Percentiles rank a stretch among this genome's conserved stretches.
phyloP scores from a whole-genome alignment of 2,113 vertebrate species.

The Corythornis vintsioides region DNA sequence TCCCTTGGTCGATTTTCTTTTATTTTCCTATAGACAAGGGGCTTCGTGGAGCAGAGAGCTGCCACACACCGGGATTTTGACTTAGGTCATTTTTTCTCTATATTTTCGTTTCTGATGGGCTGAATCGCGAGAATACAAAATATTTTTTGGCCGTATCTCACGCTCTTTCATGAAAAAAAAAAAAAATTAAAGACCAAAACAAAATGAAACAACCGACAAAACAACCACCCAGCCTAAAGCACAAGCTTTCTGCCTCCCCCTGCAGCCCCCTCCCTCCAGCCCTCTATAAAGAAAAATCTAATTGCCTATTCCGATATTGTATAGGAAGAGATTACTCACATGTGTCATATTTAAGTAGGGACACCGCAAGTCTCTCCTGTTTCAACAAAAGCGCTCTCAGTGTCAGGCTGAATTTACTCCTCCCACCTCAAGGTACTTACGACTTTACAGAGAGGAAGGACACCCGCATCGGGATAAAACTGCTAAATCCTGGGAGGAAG shows the following conservation, averaged over 20 bases:
- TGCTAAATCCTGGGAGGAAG: slow-evolving; percentile 53
- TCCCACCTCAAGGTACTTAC: slow-evolving; percentile 62
- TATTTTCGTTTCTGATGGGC: neutral
- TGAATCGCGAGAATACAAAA: neutral
- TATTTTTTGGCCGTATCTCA: neutral
- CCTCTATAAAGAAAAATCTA: slow-evolving; percentile 38
- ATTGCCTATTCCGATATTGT: slow-evolving; percentile 42
- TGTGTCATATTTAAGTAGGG: slow-evolving; percentile 66
- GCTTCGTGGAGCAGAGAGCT: neutral
- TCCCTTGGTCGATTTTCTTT: neutral
- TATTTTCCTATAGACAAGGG: neutral
- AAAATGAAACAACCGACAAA: neutral
- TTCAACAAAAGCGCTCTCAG: slow-evolving; percentile 62
- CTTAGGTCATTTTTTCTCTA: neutral
- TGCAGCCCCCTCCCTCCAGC: neutral
- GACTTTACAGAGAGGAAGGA: slow-evolving; percentile 62
- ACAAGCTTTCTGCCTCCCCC: neutral
- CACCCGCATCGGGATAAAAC: slow-evolving; percentile 54
- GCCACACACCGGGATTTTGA: neutral
- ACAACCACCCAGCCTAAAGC: neutral
- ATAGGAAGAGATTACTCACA: slow-evolving; percentile 60
- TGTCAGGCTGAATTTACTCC: slow-evolving; percentile 60
- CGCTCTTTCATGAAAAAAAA: neutral
- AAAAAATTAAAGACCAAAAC: neutral
- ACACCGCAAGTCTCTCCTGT: slow-evolving; percentile 55